A percentile compares a stretch with the other conserved stretches of the same genome.
phyloP scores from a whole-genome alignment of 2,113 vertebrate genomes.

The Acrocephalus kingi region DNA sequence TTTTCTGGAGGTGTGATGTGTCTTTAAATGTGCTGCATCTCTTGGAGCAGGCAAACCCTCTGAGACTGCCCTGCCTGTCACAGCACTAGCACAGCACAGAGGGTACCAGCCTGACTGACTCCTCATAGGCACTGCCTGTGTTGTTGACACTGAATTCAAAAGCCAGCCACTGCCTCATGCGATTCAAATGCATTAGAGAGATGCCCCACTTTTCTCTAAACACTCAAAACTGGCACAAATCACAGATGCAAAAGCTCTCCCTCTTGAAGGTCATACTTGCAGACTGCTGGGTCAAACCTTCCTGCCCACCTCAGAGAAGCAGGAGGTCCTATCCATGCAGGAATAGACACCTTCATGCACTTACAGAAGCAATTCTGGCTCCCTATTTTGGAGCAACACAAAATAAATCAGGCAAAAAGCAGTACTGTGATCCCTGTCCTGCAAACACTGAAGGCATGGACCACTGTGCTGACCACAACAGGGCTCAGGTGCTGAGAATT shows the following conservation, averaged over 20 bases:
- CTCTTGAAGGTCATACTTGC: neutral
- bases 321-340: neutral
- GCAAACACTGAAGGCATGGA: neutral
- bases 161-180: fast-evolving
- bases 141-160: neutral
- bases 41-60: neutral
- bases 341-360: neutral
- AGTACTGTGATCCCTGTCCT: neutral
- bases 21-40: neutral
- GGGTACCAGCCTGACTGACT: neutral
- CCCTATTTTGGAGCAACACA: neutral
- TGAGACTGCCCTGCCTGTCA: neutral
- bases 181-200: neutral
- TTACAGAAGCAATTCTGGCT: neutral
- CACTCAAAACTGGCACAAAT: neutral
- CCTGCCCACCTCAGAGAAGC: neutral
- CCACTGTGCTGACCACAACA: neutral
- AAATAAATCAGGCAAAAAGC: neutral
- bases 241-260: neutral
- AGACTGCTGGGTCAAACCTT: neutral
- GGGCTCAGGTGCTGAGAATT: neutral
- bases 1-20: neutral
- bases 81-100: neutral
- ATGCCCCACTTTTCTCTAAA: neutral
- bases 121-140: neutral